phyloP scores from a whole-genome alignment of 2,113 vertebrate species.

The Protobothrops mucrosquamatus region DNA sequence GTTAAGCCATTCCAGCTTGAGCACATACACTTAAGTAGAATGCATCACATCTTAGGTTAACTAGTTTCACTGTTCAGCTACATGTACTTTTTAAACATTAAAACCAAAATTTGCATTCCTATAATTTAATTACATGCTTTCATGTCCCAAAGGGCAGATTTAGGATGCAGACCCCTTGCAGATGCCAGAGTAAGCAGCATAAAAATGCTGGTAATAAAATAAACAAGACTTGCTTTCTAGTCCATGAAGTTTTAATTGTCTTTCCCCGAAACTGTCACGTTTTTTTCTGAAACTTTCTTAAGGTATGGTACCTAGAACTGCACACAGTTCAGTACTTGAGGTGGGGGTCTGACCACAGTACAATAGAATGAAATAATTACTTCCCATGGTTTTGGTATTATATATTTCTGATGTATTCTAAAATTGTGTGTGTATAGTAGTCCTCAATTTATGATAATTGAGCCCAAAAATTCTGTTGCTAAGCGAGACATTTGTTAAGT shows the following conservation, averaged over 20 bases:
- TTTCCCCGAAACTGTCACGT: not conserved
- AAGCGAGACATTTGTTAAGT: too few relatives aligned
- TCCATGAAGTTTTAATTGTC: not conserved
- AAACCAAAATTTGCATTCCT: not conserved
- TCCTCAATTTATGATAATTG: too few relatives aligned
- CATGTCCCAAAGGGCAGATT: not conserved
- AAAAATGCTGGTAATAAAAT: not conserved
- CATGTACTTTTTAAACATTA: not conserved
- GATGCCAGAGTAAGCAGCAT: not conserved
- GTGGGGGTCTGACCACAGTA: not conserved
- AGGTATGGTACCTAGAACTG: not conserved
- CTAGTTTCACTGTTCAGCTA: not conserved
- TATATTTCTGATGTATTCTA: not conserved
- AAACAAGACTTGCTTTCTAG: not conserved
- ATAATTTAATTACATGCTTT: not conserved
- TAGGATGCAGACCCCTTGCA: not conserved
- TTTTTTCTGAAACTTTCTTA: not conserved
- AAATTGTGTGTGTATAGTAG: not conserved
- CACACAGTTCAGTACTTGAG: not conserved
- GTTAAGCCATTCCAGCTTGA: not conserved
- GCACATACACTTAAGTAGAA: not conserved
- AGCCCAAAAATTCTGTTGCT: too few relatives aligned
- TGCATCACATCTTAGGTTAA: not conserved
- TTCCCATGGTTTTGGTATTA: not conserved
- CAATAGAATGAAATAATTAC: not conserved